Evolutionary conservation across 1,140 invertebrate species (phyloP), one percentile per base, ranked within the genome.

Genomic region (Drosophila truncata): DNA sequence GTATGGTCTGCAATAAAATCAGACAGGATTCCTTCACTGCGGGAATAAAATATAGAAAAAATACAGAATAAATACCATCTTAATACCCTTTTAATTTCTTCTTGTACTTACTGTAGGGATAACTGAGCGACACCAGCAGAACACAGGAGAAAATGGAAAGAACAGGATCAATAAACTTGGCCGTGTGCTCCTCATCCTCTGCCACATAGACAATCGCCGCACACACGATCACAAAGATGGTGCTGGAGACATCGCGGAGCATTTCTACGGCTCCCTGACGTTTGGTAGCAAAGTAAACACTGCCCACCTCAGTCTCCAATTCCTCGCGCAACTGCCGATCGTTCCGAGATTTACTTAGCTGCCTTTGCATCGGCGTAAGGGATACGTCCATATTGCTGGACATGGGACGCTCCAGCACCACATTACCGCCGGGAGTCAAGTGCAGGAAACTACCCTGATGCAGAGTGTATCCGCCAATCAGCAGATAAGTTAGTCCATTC

Each of bases 1-100:
- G 97, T 44, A 97, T 97, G 3, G 96, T 97, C 93, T 97, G 96
- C 3, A 97, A 92, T 0, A 97, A 93, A 82, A 97, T 97, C 11
- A 96, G 81, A 18, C 96, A 95, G 6, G 96, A 96, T 93, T 97
- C 96, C 92, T 96, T 96, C 94, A 96, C 96, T 96, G 82, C 20
- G 93, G 93, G 69, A 42, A n/a, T n/a, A n/a, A n/a, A 8, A 65
- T 3, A 42, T 1, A n/a, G 8, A 70, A 67, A 46, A 41, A 35
- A 33, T 9, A 23, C 0, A 20, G 2, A 10, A 9, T 54, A 37
- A 35, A n/a, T 35, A n/a, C 13, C 18, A 23, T 11, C 9, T 11
- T 4, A 16, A 23, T 16, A 18, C 4, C 9, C n/a, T n/a, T 3
- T 33, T 1, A 46, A 41, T 29, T 4, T 14, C 9, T 2, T 52